Base-by-base conservation (phyloP, 64 coral and sea anemone species). In the Trachythela sp. region DNA sequence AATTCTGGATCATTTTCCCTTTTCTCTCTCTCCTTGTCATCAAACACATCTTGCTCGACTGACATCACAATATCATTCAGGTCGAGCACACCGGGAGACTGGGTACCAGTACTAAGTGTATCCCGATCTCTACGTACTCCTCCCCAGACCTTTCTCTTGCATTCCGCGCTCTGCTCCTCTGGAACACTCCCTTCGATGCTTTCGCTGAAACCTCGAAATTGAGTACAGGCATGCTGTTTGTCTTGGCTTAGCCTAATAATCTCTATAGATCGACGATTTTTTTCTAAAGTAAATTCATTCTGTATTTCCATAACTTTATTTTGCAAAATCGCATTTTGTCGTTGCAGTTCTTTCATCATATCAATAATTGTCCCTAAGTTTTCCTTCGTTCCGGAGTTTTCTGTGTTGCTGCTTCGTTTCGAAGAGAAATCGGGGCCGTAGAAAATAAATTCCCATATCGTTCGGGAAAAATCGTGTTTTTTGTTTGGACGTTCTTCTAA, bases 401-500 rank as follows among this genome's bases (percentile, higher is more conserved):
- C 9, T 1, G 75, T 80, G 8, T 37, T 37, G 15, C 0, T 2
- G 0, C 30, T 36, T 1, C 10, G 37, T 15, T 80, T 29, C 11
- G 4, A 9, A 35, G 75, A 20, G 35, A 80, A 80, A 80, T 80
- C 75, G 15, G 75, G 37, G 15, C 75, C 75, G 30, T 80, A 80
- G 35, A 80, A 80, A 3, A 80, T 2, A 35, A 37, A 39, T 37
- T 37, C 75, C 75, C 75, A 80, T 9, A 80, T 80, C 9, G 75
- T 35, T 37, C 37, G 31, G 8, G 37, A 80, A 39, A 80, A 80
- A 36, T 80, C 33, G 13, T 35, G 75, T 15, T 35, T 80, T 37
- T 80, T 80, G 9, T 80, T 80, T 80, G 75, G 75, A 35, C 75
- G 31, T 80, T 80, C 75, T 80, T 80, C 75, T 9, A 80, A 38